Conservation (phyloP, 2,797 vertebrate genomes). For the Chrysocyon brachyurus region DNA sequence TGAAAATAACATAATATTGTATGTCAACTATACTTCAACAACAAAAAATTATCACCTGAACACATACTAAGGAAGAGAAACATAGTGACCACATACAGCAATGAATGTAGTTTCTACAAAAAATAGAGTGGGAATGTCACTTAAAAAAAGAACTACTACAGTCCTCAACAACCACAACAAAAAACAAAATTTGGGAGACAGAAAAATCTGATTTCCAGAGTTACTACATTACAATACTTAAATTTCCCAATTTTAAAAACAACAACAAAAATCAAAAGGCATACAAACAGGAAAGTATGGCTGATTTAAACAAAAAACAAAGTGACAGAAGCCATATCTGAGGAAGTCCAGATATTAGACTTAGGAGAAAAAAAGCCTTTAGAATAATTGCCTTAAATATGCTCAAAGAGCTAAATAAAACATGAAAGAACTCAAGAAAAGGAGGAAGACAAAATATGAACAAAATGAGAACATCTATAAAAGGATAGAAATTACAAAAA, state of each 20-base stretch:
- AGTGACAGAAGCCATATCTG: background rate
- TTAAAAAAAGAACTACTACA: background rate
- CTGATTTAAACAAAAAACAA: background rate
- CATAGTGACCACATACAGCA: background rate
- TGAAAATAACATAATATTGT: background rate
- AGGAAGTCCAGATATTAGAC: background rate
- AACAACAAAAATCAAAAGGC: background rate
- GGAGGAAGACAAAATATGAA: background rate
- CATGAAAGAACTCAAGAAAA: background rate
- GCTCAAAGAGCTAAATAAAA: slow-evolving; percentile 3
- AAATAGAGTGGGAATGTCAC: background rate
- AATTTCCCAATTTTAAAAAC: background rate
- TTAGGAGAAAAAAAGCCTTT: background rate
- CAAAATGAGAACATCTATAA: background rate
- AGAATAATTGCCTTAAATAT: slow-evolving; percentile 6
- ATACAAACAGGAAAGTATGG: background rate
- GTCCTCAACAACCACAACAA: background rate
- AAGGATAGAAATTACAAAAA: background rate
- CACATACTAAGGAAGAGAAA: background rate
- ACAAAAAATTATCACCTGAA: background rate
- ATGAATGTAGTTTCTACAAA: background rate
- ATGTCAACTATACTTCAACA: background rate
- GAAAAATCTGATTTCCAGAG: background rate
- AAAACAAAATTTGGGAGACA: background rate
- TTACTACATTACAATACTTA: background rate